Base-by-base conservation (phyloP, 1,140 invertebrate genomes). In the Colletes latitarsis region DNA sequence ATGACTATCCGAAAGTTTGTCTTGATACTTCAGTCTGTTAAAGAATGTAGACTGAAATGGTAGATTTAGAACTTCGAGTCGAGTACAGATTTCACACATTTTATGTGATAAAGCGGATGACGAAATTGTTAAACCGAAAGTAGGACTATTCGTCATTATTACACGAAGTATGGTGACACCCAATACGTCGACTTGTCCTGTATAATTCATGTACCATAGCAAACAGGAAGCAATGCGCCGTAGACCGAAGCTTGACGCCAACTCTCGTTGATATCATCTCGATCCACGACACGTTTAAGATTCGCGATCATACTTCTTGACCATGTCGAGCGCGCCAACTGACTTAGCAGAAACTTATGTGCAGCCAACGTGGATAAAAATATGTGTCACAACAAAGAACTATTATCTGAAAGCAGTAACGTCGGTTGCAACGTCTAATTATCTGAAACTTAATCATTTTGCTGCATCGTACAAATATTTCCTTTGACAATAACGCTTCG, bases 141-240 rank as follows among this genome's bases (percentile, higher is more conserved):
- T 84, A 75, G 62, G 39, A 76, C 69, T 19, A 52, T 69, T 58
- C 76, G 43, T 73, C 21, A 30, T 46, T 63, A 74, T 79, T 72
- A 68, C 30, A 41, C 12, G 52, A 41, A 19, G 63, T 8, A n/a
- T 53, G 66, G 39, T 67, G 81, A 62, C 58, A 58, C 21, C 69
- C 19, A 69, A 84, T 84, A 78, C 58, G 81, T 74, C 71, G 53
- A 53, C 41, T 62, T 81, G 52, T 60, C 58, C 46, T 15, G 30
- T 81, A 68, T 84, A 62, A 85, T 84, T 83, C 84, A 85, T 71
- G 55, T 75, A 82, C 8, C 66, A 66, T 73, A 69, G 69, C 82
- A 66, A 89, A 77, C 71, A 85, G 81, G 83, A 84, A 88, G 82
- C 80, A 82, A 89, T 87, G 74, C 83, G 77, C 83, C 82, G 77